Evolutionary conservation across 53 echinoderm and acorn worm genomes (phyloP).

Genomic region (Paracentrotus lividus): DNA sequence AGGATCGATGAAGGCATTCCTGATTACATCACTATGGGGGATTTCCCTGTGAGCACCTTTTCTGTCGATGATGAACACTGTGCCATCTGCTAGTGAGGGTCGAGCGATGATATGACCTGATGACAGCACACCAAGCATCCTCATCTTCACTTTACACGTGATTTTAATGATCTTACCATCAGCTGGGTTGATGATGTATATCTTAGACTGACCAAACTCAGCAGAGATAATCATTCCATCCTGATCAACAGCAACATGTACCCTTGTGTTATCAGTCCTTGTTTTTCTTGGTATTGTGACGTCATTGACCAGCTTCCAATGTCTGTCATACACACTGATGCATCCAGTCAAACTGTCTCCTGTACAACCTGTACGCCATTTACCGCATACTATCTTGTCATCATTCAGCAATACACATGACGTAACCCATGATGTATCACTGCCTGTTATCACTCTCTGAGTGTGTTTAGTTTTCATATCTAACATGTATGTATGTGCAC

Average conservation of each 20-base stretch:
- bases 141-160: neutral
- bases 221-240: slow-evolving; percentile 29
- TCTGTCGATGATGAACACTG: slow-evolving; percentile 14
- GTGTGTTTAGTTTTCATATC: slow-evolving; percentile 8
- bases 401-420: neutral
- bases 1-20: slow-evolving; percentile 9
- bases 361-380: neutral
- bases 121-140: neutral
- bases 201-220: slow-evolving; percentile 1
- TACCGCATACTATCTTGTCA: slow-evolving; percentile 20
- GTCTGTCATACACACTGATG: slow-evolving; percentile 14
- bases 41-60: slow-evolving; percentile 33
- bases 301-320: slow-evolving; percentile 14
- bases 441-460: slow-evolving; percentile 7
- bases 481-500: neutral
- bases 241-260: neutral
- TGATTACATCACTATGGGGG: slow-evolving; percentile 2
- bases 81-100: neutral
- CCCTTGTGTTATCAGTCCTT: neutral
- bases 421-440: neutral
- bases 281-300: slow-evolving; percentile 28
- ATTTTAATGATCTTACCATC: slow-evolving; percentile 13
- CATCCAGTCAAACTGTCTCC: slow-evolving; percentile 22
- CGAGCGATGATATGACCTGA: slow-evolving; percentile 36
- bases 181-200: slow-evolving; percentile 25